Evolutionary conservation across 2,888 invertebrate genomes (phyloP).

Genomic region (Rhyacophila evoluta): DNA sequence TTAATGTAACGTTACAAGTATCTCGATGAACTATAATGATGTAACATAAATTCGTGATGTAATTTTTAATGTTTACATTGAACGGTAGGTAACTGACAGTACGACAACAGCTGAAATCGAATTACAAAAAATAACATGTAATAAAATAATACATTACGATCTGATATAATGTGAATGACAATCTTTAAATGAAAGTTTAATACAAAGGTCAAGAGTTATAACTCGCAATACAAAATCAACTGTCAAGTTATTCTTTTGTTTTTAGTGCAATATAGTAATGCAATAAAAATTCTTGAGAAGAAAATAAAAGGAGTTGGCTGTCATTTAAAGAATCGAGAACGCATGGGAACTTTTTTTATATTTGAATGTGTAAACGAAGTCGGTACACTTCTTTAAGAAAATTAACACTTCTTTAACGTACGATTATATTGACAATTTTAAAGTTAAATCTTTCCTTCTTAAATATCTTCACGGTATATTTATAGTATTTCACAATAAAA

Average conservation of each 20-base stretch:
- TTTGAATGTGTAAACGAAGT: neutral
- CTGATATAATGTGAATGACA: neutral
- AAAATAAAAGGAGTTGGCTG: neutral
- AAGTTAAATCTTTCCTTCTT: no score
- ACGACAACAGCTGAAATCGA: neutral
- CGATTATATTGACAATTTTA: no score
- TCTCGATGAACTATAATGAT: neutral
- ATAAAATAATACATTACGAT: no score
- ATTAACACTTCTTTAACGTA: no score
- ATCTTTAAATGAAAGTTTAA: conserved; percentile 5
- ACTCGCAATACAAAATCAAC: neutral
- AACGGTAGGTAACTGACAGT: neutral
- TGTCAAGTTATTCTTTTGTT: neutral
- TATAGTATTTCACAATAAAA: no score
- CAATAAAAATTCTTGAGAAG: neutral
- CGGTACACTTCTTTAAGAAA: no score
- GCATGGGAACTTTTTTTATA: neutral
- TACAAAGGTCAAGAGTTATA: neutral
- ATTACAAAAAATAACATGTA: neutral
- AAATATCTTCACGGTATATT: no score
- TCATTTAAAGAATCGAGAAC: neutral
- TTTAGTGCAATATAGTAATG: neutral
- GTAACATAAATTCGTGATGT: neutral
- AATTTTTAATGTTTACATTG: neutral
- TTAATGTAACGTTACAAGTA: neutral